These are phyloP conservation scores for Zaprionus gabonicus DNA, from an alignment of 1,140 invertebrate genomes.

Conservation along the genomic window DNA sequence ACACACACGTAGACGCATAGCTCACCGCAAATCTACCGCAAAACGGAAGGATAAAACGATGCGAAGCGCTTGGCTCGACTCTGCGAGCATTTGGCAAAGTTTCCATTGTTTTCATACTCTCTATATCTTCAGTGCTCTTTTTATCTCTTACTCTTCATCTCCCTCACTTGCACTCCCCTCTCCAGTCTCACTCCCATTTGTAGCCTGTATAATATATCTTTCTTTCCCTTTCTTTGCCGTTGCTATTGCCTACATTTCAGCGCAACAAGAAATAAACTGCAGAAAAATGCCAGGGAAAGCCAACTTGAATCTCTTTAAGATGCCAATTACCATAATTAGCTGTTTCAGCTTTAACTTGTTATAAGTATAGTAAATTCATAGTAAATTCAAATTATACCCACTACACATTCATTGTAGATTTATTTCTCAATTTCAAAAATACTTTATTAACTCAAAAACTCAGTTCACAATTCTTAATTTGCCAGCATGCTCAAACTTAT, in stretches of 20 bases:
- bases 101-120: constrained; percentile 36
- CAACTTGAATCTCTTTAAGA: constrained; percentile 2
- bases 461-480: too few species aligned
- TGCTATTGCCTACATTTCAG: constrained; percentile 31
- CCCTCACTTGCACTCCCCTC: not conserved
- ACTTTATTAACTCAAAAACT: too few species aligned
- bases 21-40: constrained; percentile 51
- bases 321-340: constrained; percentile 14
- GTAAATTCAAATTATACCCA: too few species aligned
- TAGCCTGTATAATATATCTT: too few species aligned
- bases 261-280: constrained; percentile 6
- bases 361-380: not conserved
- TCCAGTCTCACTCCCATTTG: not conserved
- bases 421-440: too few species aligned
- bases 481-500: not conserved
- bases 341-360: not conserved
- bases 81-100: constrained; percentile 42
- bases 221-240: too few species aligned
- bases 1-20: not conserved
- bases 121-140: not conserved
- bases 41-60: constrained; percentile 57
- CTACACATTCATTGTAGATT: too few species aligned
- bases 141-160: too few species aligned
- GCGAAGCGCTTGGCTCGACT: constrained; percentile 22
- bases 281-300: constrained; percentile 21